A percentile compares a stretch with the other conserved stretches of the same genome.
These are phyloP conservation scores for Polypedilum pembai DNA, from an alignment of 1,140 invertebrate genomes.

Conservation along the genomic window DNA sequence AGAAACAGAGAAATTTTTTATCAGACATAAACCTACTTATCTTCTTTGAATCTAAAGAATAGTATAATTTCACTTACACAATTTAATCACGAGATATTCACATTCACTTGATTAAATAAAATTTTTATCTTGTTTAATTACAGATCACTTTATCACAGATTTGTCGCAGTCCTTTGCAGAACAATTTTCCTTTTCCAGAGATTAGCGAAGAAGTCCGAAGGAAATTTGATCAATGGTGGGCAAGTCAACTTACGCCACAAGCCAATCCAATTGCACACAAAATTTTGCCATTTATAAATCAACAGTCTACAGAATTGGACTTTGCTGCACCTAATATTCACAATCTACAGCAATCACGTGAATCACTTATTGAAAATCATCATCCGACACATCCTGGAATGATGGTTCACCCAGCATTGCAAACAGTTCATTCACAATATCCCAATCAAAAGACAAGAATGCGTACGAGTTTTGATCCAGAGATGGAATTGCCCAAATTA, in stretches of 20 bases:
- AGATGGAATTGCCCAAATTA: constrained; percentile 86
- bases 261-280: constrained; percentile 42
- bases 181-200: constrained; percentile 51
- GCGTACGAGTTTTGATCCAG: constrained; percentile 90
- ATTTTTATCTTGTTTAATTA: constrained; percentile 37
- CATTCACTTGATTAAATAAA: no score
- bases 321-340: constrained; percentile 39
- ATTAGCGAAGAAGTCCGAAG: constrained; percentile 64
- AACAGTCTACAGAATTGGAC: constrained; percentile 40
- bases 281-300: constrained; percentile 43
- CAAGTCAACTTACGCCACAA: constrained; percentile 54
- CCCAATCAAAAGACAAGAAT: constrained; percentile 82
- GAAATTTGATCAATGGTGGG: constrained; percentile 72
- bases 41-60: no score
- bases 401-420: constrained; percentile 56
- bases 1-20: no score
- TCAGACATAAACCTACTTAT: no score
- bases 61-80: no score
- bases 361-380: constrained; percentile 30
- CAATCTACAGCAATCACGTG: constrained; percentile 21
- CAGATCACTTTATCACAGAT: constrained; percentile 70
- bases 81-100: no score
- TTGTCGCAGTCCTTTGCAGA: constrained; percentile 56
- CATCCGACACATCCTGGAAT: constrained; percentile 36
- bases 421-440: constrained; percentile 64